Evolutionary conservation across 2,113 vertebrate genomes (phyloP), one percentile per base, ranked within the genome.

Genomic region (Limanda limanda): DNA sequence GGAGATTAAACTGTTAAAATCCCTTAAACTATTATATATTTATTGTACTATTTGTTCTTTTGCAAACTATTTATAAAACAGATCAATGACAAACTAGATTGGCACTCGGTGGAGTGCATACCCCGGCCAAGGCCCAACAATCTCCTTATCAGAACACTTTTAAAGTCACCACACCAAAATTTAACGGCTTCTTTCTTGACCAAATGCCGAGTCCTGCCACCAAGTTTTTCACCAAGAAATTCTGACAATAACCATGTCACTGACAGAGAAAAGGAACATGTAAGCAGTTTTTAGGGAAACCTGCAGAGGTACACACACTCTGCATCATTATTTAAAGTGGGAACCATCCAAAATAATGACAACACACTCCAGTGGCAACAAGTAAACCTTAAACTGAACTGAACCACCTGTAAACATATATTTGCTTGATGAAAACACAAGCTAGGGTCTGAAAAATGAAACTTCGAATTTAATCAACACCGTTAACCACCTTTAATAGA

Each of bases 281-380:
- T n/a, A 65, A 12, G 3, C 69, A 60, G 7, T 27, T 80, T 25
- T 64, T 18, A 48, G 45, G 45, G 15, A 3, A 17, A 48, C 17
- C 45, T 5, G 17, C 13, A 48, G 14, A 18, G 14, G 45, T 48
- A 48, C 45, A 48, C 45, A 1, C 14, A 18, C 13, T 64, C 4
- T 31, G 27, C 31, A 42, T 47, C 21, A 24, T 31, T 13, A 23
- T 65, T 65, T 65, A 13, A 71, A 65, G 27, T 75, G 52, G 3
- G 21, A 74, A 15, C 40, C 20, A 56, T 67, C 21, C 35, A 75
- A 57, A 62, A 51, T 24, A 48, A 27, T 24, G 15, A 51, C 17
- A 57, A 20, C 18, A 31, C 20, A 27, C 52, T 68, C 3, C 12
- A 31, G 58, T 13, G 1, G 12, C 12, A 12, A n/a, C 35, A 21